phyloP scores from a whole-genome alignment of 2,797 vertebrate species.

The Phalloptychus januarius region DNA sequence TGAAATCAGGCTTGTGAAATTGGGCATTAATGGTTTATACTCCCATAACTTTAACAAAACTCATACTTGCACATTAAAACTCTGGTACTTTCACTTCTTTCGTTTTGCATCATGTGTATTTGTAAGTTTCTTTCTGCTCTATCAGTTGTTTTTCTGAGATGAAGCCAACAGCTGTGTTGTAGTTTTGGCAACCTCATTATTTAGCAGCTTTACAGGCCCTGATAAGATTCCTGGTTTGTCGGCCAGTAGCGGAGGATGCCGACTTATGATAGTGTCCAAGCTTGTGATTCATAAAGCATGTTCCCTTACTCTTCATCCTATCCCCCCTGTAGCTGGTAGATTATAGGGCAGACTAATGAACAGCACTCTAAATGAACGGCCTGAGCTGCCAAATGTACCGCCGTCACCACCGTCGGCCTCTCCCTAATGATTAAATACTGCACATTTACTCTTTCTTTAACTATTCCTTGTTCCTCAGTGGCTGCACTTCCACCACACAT shows the following conservation, averaged over 20 bases:
- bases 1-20: too few relatives aligned
- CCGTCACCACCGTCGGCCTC: conserved; percentile 29
- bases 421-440: conserved; percentile 61
- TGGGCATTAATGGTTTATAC: too few relatives aligned
- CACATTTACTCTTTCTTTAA: conserved; percentile 31
- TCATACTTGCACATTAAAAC: too few relatives aligned
- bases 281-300: conserved; percentile 55
- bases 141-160: conserved; percentile 19
- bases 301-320: conserved; percentile 49
- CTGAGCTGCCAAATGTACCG: conserved; percentile 43
- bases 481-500: conserved; percentile 32
- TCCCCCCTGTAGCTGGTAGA: conserved; percentile 49
- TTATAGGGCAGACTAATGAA: conserved; percentile 67
- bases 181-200: conserved; percentile 57
- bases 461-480: conserved; percentile 14
- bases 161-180: conserved; percentile 2
- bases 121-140: background rate
- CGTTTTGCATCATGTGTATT: background rate
- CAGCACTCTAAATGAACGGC: conserved; percentile 65
- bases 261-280: conserved; percentile 42
- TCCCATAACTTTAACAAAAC: background rate
- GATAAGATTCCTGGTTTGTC: conserved; percentile 39
- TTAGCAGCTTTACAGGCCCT: conserved; percentile 18
- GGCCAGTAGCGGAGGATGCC: conserved; percentile 19
- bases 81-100: background rate